A percentile compares a stretch with the other conserved stretches of the same genome.
Conservation (phyloP, 2,113 vertebrate species). For the Ctenomys sociabilis region DNA sequence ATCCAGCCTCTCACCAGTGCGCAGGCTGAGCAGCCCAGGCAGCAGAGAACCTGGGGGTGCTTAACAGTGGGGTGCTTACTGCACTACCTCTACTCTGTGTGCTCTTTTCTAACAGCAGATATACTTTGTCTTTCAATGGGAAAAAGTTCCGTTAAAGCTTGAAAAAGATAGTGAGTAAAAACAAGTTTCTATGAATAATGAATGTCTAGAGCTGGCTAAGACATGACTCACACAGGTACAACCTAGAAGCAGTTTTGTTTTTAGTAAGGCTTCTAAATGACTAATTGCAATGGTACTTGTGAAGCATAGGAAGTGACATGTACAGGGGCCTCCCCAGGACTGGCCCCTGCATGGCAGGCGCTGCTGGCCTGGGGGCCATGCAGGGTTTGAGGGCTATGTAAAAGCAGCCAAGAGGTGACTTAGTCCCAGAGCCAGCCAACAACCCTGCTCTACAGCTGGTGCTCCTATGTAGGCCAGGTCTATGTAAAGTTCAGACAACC, state of each 20-base stretch:
- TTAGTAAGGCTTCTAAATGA: no score
- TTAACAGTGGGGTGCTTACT: neutral
- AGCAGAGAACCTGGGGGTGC: neutral
- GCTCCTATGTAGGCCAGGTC: neutral
- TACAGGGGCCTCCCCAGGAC: neutral
- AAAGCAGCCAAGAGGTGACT: neutral
- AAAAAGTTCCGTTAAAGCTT: neutral
- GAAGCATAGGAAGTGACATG: neutral
- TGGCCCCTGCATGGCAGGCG: rapidly evolving
- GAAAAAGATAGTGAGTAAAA: neutral
- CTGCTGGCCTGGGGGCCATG: neutral
- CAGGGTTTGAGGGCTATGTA: neutral
- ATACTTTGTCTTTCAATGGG: neutral
- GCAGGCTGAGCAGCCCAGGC: neutral
- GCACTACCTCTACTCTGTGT: neutral
- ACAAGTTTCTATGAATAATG: neutral
- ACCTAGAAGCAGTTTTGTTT: neutral
- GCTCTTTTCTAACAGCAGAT: neutral
- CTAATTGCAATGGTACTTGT: neutral
- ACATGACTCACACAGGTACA: neutral
- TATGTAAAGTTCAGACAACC: neutral
- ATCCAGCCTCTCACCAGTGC: neutral
- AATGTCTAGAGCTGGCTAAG: neutral
- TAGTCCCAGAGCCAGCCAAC: neutral
- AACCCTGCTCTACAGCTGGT: neutral